Percentiles rank a stretch among this genome's conserved stretches.
Conservation (phyloP, 2,113 vertebrate species). For the Myotis lucifugus region DNA sequence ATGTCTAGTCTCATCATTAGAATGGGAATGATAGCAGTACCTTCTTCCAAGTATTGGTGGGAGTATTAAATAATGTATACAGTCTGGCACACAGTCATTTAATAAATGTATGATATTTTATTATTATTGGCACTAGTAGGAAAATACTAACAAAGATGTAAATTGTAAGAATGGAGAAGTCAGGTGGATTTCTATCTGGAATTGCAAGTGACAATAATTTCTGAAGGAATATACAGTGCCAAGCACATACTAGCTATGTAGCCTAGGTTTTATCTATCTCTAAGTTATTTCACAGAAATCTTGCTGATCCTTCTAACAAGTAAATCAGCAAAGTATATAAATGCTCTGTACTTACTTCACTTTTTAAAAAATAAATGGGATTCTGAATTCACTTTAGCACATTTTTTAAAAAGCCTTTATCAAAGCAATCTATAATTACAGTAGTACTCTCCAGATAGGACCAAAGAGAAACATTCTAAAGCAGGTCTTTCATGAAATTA, state of each 20-base stretch:
- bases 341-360: background rate
- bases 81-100: background rate
- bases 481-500: slow-evolving; percentile 21
- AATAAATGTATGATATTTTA: background rate
- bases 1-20: background rate
- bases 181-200: background rate
- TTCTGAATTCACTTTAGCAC: slow-evolving; percentile 44
- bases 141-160: background rate
- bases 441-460: background rate
- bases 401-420: slow-evolving; percentile 50
- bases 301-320: background rate
- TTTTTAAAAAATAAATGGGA: slow-evolving; percentile 15
- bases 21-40: background rate
- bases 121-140: background rate
- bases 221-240: background rate
- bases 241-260: background rate
- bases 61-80: background rate
- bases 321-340: slow-evolving; percentile 25
- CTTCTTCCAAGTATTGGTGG: background rate
- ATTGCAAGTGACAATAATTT: background rate
- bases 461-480: slow-evolving; percentile 47
- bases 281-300: background rate
- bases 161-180: background rate
- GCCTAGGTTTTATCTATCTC: background rate
- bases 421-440: slow-evolving; percentile 61